Evolutionary conservation across 2,888 invertebrate genomes (phyloP), one percentile per base, ranked within the genome.

Genomic region (Papilio demoleus): DNA sequence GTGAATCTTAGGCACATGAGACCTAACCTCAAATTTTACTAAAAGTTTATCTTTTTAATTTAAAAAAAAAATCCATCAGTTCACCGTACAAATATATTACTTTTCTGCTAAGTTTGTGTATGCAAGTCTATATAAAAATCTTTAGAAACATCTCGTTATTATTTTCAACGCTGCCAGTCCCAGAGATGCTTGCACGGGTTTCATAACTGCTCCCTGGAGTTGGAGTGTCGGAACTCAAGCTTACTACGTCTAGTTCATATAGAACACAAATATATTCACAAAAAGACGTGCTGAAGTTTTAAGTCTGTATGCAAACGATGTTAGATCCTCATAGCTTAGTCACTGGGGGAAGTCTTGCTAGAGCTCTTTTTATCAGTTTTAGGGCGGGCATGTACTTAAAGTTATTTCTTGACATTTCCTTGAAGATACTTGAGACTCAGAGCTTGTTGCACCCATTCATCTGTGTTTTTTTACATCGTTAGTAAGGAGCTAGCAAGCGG

Each of bases 241-340:
- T 47, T 22, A 22, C 45, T 1, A 22, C 47, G 47, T 47, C 47
- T 47, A 47, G 12, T 47, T 17, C 42, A 42, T 0, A 40, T 12
- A 22, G 47, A 12, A 47, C 47, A 22, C 11, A 47, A 47, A 47
- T 12, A 45, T 11, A 19, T 45, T 47, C 4, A 22, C 12, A 47
- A 47, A 47, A 4, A 47, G 47, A 47, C 1, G 47, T 47, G n/a
- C 47, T 12, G 12, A 47, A 47, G 47, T 47, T 22, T 47, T 42
- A 42, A 42, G 17, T 42, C 17, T 42, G 2, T 42, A 42, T 42
- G 2, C 42, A 42, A 42, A 17, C 8, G 1, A 17, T 42, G 42
- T 42, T 42, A 42, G 17, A 42, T 42, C n/a, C n/a, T 40, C 2
- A 17, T 9, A 42, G 42, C 42, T 17, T 17, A 17, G 42, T 42